These are phyloP conservation scores for Apis dorsata DNA, from an alignment of 1,140 invertebrate genomes.

Conservation along the genomic window DNA sequence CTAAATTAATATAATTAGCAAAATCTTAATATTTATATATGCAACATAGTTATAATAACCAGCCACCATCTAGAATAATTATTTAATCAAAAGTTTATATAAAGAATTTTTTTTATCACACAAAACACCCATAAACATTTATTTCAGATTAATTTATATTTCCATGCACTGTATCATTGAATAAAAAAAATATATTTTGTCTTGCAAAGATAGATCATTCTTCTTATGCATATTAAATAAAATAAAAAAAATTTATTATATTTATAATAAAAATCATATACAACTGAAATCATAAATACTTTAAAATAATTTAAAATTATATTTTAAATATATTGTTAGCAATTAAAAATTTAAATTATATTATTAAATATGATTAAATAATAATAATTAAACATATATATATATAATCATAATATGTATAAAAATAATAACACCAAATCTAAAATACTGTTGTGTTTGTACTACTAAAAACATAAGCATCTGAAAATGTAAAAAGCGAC, in stretches of 20 bases:
- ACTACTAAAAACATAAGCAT: slow-evolving; percentile 33
- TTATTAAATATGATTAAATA: slow-evolving; percentile 36
- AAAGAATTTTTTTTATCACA: slow-evolving; percentile 41
- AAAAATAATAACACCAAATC: neutral
- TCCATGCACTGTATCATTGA: slow-evolving; percentile 47
- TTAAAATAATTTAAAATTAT: slow-evolving; percentile 6
- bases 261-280: slow-evolving; percentile 10
- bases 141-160: slow-evolving; percentile 41
- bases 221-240: slow-evolving; percentile 26
- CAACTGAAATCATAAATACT: neutral
- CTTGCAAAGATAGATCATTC: neutral
- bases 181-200: slow-evolving; percentile 12
- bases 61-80: slow-evolving; percentile 69
- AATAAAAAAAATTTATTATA: slow-evolving; percentile 12
- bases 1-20: slow-evolving; percentile 63
- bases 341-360: slow-evolving; percentile 1
- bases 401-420: slow-evolving; percentile 20
- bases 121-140: slow-evolving; percentile 50
- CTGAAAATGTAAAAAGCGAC: slow-evolving; percentile 54
- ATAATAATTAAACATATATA: slow-evolving; percentile 10
- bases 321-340: slow-evolving; percentile 16
- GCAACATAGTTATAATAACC: slow-evolving; percentile 67
- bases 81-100: slow-evolving; percentile 43
- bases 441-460: neutral
- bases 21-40: slow-evolving; percentile 58